Evolutionary conservation across 2,113 vertebrate genomes (phyloP), one percentile per base, ranked within the genome.

Genomic region (Chionodraco myersi): DNA sequence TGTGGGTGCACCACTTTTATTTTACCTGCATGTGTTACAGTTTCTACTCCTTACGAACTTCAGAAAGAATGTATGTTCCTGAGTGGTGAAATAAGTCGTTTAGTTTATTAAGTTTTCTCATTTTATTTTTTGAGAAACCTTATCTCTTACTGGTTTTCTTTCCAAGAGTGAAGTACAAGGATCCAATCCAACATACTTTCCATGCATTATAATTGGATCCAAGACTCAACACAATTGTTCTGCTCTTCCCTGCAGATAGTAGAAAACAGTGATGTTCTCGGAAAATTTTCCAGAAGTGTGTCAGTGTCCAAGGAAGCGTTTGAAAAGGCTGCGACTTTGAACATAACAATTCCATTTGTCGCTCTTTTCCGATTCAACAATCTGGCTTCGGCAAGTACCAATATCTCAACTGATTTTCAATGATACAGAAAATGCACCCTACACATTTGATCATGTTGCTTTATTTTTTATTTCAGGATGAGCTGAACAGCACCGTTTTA

Each of bases 221-320:
- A 6, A 1, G 36, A 66, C 53, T 26, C 0, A 41, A 23, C 14
- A 61, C 23, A 36, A 9, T 16, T 59, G 3, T 41, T 41, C 36
- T 73, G 7, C 48, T 79, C 30, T 90, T 69, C 72, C 54, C 65
- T 87, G 8, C 77, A 94, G 93, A 75, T 93, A 13, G 0, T 92
- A 18, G 41, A 77, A 0, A 8, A 62, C 30, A 5, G 0, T 2
- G 0, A 18, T 0, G 0, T 0, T 11, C 3, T 89, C 18, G 0
- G 0, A 2, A 0, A 0, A 0, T 93, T 12, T 62, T 23, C 83
- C 0, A 86, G 67, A 56, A 67, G 77, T 4, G 11, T 94, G 16
- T 59, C 49, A 0, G 13, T 95, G 26, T 14, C 94, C 9, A 84
- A 80, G 51, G 86, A 94, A 78, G 94, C 93, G 0, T 83, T 93